A percentile compares a stretch with the other conserved stretches of the same genome.
phyloP scores from a whole-genome alignment of 2,113 vertebrate species.

The Ondatra zibethicus region DNA sequence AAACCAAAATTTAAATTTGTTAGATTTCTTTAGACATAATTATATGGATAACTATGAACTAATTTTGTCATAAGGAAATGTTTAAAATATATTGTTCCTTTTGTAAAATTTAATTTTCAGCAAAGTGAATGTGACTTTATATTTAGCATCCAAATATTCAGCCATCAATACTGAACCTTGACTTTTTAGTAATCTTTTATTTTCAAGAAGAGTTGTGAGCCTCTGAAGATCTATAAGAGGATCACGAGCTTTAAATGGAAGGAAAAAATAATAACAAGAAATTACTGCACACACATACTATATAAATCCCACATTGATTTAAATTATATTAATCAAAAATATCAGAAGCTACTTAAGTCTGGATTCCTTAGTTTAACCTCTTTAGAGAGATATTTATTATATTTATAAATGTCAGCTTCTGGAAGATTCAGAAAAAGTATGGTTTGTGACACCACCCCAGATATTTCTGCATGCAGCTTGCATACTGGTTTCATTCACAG shows the following conservation, averaged over 20 bases:
- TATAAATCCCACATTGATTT: neutral
- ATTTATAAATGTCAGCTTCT: neutral
- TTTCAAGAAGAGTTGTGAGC: neutral
- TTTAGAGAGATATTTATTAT: neutral
- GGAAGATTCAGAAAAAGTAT: neutral
- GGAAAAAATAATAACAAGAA: neutral
- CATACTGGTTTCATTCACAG: neutral
- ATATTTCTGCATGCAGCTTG: neutral
- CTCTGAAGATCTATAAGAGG: neutral
- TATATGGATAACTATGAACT: neutral
- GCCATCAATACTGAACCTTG: neutral
- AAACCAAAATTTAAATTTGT: neutral
- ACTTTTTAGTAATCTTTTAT: neutral
- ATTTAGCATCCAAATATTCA: neutral
- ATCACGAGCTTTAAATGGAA: neutral
- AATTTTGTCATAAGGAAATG: neutral
- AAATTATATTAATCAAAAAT: constrained; percentile 23
- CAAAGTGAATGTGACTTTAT: neutral
- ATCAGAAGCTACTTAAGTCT: neutral
- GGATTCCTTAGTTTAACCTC: neutral
- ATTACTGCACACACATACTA: neutral
- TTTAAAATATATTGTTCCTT: neutral
- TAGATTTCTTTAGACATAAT: neutral
- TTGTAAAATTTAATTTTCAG: neutral
- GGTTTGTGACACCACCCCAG: neutral